Evolutionary conservation across 2,797 vertebrate genomes (phyloP).

Genomic region (Sandelia bainsii): DNA sequence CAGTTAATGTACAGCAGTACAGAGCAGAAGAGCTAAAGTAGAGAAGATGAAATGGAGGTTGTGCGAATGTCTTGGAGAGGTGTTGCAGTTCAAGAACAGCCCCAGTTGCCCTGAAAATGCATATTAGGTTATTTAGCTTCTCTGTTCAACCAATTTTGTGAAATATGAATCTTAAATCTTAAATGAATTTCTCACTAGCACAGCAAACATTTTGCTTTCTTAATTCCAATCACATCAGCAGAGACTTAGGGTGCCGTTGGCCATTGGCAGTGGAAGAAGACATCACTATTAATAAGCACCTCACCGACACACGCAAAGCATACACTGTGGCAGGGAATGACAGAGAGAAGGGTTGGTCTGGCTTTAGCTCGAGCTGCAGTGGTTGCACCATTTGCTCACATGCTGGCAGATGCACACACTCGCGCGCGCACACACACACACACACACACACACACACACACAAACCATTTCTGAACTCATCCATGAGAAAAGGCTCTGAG

Average conservation of each 20-base stretch:
- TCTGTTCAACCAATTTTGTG: background rate
- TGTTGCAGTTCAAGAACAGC: background rate
- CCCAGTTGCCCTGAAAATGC: background rate
- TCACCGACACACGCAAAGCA: constrained; percentile 12
- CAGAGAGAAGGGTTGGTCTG: constrained; percentile 52
- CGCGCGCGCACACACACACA: constrained; percentile 26
- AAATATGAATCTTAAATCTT: background rate
- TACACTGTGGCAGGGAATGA: constrained; percentile 49
- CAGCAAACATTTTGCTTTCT: constrained; percentile 24
- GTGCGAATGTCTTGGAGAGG: background rate
- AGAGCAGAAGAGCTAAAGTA: background rate
- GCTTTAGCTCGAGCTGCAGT: constrained; percentile 65
- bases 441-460: constrained; percentile 18
- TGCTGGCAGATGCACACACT: constrained; percentile 44
- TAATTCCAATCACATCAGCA: constrained; percentile 54
- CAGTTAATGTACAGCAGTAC: background rate
- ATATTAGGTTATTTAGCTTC: background rate
- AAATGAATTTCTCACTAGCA: constrained; percentile 8
- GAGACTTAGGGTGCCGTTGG: constrained; percentile 38
- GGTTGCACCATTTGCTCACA: constrained; percentile 76
- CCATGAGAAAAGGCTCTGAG: constrained; percentile 74
- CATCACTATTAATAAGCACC: constrained; percentile 61
- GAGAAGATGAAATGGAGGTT: background rate
- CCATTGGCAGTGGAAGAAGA: constrained; percentile 51
- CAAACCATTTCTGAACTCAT: constrained; percentile 75